Percentiles rank a stretch among this genome's conserved stretches.
These are phyloP conservation scores for Vesta saturnalis DNA, from an alignment of 2,888 invertebrate genomes.

Conservation along the genomic window DNA sequence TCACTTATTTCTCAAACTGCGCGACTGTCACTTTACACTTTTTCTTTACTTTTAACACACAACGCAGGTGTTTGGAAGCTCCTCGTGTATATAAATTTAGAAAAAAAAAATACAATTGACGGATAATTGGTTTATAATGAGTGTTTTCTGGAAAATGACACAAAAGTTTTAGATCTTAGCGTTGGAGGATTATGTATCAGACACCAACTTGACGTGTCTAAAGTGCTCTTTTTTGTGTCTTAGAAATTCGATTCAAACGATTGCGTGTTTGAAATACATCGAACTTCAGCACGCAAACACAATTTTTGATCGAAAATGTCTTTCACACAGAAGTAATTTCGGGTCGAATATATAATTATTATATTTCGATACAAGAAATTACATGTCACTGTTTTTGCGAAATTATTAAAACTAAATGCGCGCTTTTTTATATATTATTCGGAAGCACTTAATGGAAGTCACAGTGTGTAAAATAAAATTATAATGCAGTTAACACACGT, in stretches of 20 bases:
- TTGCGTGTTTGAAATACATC: conserved; percentile 49
- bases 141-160: no score
- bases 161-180: conserved; percentile 19
- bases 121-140: no score
- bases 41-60: no score
- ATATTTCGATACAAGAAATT: conserved; percentile 38
- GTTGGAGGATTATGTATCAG: conserved; percentile 35
- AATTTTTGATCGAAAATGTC: conserved; percentile 50
- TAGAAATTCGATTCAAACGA: conserved; percentile 47
- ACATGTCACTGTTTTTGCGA: conserved; percentile 34
- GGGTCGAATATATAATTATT: conserved; percentile 39
- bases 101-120: not conserved
- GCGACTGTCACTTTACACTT: not conserved
- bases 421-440: conserved; percentile 14
- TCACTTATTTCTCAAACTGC: conserved; percentile 16
- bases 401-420: no score
- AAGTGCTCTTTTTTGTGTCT: conserved; percentile 43
- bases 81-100: no score
- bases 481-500: conserved; percentile 37
- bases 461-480: conserved; percentile 19
- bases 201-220: conserved; percentile 38
- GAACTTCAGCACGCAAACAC: conserved; percentile 49
- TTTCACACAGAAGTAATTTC: conserved; percentile 46
- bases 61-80: no score
- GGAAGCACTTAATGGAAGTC: conserved; percentile 37